Evolutionary conservation across 2,113 vertebrate species (phyloP), one percentile per base, ranked within the genome.

Genomic region (Brienomyrus longianalis): DNA sequence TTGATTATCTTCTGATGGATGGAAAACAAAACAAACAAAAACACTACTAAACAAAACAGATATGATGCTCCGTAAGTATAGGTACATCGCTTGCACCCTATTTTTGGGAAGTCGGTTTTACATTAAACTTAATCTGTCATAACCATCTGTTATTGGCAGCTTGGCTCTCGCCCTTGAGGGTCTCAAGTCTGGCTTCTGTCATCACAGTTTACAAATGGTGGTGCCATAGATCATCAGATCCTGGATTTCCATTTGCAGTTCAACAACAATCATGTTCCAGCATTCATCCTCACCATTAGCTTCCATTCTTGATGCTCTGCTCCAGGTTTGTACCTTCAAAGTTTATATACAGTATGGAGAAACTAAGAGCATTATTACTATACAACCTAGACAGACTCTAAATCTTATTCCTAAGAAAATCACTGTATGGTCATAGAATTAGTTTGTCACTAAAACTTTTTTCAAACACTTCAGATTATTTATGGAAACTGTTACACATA

Each of bases 231-330:
- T 77, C 35, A 43, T 39, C 74, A 39, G 35, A 43, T 19, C 35
- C 19, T 80, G 74, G 35, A 80, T 80, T 80, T 80, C 35, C 74
- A 80, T 80, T 80, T 43, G 35, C 74, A 80, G 35, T 80, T 43
- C 70, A 77, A 80, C 74, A 80, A 70, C n/a, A 70, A 31, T 70
- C 62, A 70, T 70, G 62, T 70, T 80, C 74, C 74, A 80, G 31
- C 74, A 80, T 80, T 3, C 35, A 43, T 80, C 74, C 35, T 80
- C 5, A 21, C 11, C 31, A 39, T 80, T 80, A 43, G 35, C 74
- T 27, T 43, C 74, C 74, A 43, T 80, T 39, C 74, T 43, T 77
- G 15, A 77, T 77, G 74, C 35, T 39, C 35, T 80, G 35, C 35
- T 39, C 15, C 11, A 80, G 74, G 15, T 80, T 39, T 43, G 1